Base-by-base conservation (phyloP, 2,888 invertebrate genomes). In the Eristalis arbustorum region DNA sequence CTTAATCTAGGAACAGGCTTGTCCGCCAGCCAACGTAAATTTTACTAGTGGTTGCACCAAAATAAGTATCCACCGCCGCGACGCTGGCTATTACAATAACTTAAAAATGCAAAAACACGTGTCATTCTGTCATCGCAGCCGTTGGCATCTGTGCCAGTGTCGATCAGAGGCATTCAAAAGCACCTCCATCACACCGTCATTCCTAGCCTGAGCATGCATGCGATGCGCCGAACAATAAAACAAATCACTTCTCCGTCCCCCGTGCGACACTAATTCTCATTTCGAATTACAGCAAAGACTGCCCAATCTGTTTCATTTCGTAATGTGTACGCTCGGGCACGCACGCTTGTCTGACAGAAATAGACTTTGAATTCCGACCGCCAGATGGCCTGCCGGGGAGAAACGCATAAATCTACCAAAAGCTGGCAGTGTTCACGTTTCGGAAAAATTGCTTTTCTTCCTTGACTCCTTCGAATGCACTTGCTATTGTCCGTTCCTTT, bases 291-390 rank as follows among this genome's bases (percentile, higher is more conserved):
- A 37, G 22, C 76, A 64, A 66, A 37, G 8, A 56, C 66, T 74
- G 69, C 66, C 72, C 73, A 79, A 68, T 84, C 28, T 62, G 63
- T 80, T 40, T 75, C 42, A 74, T 80, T 80, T 80, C 80, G 63
- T 59, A 0, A 18, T 57, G 34, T 42, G 3, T 10, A 22, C 42
- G 31, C 64, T 18, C n/a, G 64, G 28, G 11, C 11, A 13, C 23
- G 31, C 49, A 63, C 64, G 56, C 34, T 49, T 61, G 10, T 23
- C n/a, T 73, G 69, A 78, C 74, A 14, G 61, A 74, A 78, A 84
- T 74, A 84, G 67, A 75, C 18, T 69, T 31, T 11, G 25, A 31
- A 22, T 22, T 2, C 13, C 28, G 0, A 6, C 28, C n/a, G 31
- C 62, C 62, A 62, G 62, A 62, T 62, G 62, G 62, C 62, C 28